phyloP scores from a whole-genome alignment of 2,888 invertebrate species.

The Pimpla rufipes region DNA sequence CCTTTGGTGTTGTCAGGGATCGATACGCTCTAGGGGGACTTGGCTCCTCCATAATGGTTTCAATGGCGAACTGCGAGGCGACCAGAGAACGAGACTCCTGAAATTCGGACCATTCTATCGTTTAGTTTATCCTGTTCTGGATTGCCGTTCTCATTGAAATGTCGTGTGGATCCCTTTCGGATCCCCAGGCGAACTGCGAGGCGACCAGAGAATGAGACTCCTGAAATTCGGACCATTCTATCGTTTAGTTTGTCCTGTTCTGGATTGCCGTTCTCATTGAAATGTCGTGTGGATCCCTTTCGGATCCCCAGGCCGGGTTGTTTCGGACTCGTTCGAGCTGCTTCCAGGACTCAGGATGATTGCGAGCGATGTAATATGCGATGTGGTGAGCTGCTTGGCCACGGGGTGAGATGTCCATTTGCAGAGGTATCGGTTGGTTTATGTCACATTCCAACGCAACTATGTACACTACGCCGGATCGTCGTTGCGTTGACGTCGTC shows the following conservation, averaged over 20 bases:
- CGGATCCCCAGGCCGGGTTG: too few relatives aligned
- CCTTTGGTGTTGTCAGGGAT: too few relatives aligned
- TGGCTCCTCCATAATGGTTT: slow-evolving; percentile 47
- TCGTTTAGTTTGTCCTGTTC: background rate
- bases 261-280: too few relatives aligned
- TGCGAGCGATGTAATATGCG: too few relatives aligned
- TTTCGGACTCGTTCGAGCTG: too few relatives aligned
- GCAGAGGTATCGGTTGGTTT: background rate
- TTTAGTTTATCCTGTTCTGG: background rate
- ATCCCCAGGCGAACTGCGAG: background rate
- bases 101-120: background rate
- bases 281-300: too few relatives aligned
- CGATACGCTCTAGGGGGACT: slow-evolving; percentile 14
- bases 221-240: background rate
- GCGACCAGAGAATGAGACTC: background rate
- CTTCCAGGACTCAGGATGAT: too few relatives aligned
- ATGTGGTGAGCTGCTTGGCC: too few relatives aligned
- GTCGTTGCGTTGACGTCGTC: background rate
- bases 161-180: too few relatives aligned
- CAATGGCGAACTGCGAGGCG: background rate
- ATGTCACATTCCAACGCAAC: background rate
- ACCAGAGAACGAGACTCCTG: background rate
- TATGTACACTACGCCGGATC: background rate
- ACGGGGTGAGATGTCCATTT: too few relatives aligned
- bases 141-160: too few relatives aligned